These are phyloP conservation scores for Podiceps cristatus DNA, from an alignment of 2,113 vertebrate genomes.

Conservation along the genomic window DNA sequence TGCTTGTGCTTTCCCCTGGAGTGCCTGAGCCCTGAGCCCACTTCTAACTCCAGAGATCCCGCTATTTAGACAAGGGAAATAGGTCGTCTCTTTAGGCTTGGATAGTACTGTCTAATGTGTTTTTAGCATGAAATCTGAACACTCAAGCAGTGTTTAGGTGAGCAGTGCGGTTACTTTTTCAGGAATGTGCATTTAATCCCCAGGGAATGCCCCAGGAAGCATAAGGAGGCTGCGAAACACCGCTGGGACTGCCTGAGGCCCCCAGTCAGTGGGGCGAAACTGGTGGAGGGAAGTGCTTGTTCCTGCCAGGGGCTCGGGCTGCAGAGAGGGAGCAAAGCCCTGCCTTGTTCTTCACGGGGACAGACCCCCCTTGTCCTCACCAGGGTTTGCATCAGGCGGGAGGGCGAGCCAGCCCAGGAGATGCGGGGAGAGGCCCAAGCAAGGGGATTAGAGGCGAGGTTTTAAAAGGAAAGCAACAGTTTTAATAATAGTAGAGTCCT, in stretches of 20 bases:
- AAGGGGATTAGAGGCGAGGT: conserved; percentile 37
- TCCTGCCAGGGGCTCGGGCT: not conserved
- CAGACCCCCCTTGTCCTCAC: not conserved
- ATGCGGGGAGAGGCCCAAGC: not conserved
- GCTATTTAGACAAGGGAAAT: not conserved
- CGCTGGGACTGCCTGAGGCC: fast-evolving
- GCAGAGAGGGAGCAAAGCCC: not conserved
- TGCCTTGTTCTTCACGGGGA: not conserved
- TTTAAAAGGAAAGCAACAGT: conserved; percentile 58
- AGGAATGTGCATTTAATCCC: conserved; percentile 58
- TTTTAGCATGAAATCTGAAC: conserved; percentile 1
- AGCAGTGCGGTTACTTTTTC: not conserved
- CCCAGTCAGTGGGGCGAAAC: fast-evolving
- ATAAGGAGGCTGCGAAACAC: not conserved
- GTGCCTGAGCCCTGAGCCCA: not conserved
- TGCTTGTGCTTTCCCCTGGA: not conserved
- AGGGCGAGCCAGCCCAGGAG: not conserved
- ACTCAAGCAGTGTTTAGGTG: conserved; percentile 47
- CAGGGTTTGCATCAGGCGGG: not conserved
- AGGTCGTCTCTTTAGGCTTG: not conserved
- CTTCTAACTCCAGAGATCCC: not conserved
- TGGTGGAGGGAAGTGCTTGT: fast-evolving
- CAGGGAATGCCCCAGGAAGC: not conserved
- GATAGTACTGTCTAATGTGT: not conserved
- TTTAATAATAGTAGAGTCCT: conserved; percentile 64